Evolutionary conservation across 2,888 invertebrate species (phyloP).

Genomic region (Drosophila diplacantha): DNA sequence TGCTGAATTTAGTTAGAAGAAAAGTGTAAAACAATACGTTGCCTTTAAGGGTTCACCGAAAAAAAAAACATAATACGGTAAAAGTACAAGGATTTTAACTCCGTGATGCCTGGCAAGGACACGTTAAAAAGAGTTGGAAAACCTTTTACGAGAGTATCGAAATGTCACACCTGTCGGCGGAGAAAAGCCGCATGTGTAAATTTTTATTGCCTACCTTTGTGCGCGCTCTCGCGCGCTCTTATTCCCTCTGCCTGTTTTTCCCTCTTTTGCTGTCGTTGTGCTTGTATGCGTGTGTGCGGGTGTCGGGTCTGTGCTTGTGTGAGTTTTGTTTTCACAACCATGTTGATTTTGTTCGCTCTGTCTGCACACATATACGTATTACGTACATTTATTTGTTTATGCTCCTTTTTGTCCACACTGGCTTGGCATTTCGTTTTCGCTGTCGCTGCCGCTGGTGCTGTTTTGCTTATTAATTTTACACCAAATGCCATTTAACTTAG

Average conservation of each 20-base stretch:
- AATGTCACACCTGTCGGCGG: constrained; percentile 28
- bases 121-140: background rate
- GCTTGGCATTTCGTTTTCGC: constrained; percentile 31
- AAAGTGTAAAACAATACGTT: background rate
- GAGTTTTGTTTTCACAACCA: constrained; percentile 58
- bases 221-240: constrained; percentile 17
- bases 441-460: constrained; percentile 2
- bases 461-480: constrained; percentile 50
- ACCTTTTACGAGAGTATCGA: constrained; percentile 23
- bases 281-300: constrained; percentile 6
- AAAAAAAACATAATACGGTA: background rate
- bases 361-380: constrained; percentile 24
- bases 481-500: constrained; percentile 49
- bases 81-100: background rate
- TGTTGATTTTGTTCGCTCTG: constrained; percentile 54
- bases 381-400: constrained; percentile 31
- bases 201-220: constrained; percentile 50
- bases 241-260: background rate
- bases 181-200: constrained; percentile 33
- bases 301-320: constrained; percentile 27
- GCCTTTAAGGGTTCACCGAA: background rate
- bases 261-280: background rate
- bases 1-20: background rate
- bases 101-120: background rate
- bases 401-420: constrained; percentile 36